Base-by-base conservation (phyloP, 2,113 vertebrate species). In the Amazona guildingii region DNA sequence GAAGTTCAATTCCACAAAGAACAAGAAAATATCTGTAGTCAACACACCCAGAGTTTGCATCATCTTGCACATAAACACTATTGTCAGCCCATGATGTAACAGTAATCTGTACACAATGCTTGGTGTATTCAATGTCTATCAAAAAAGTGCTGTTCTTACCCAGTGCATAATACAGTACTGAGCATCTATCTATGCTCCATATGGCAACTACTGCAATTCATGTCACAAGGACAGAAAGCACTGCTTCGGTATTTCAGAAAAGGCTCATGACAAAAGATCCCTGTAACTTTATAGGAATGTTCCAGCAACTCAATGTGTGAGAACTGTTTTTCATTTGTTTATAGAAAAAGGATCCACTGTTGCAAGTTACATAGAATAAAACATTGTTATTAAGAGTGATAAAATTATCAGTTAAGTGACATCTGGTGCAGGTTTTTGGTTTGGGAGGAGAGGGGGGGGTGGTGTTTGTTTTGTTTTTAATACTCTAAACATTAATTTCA, bases 351-450 rank as follows among this genome's bases (percentile, higher is more conserved):
- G 2, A 83, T 74, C 37, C 21, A 37, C 46, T 17, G 11, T 10
- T 88, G 10, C 35, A 85, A 87, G 44, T n/a, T 69, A 15, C 7
- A 24, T 21, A 78, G 76, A 85, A 92, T 29, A 95, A 92, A 94
- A 73, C 27, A 17, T 11, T 87, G 21, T 13, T 59, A 77, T 70
- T 67, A 62, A 11, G 79, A 90, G 25, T 11, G 33, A 88, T 48
- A 87, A 76, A 85, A 57, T 62, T 63, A 76, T 35, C 41, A 39
- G 52, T 29, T 44, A 89, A 89, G 29, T 83, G 72, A 83, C 49
- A 95, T 74, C 61, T 76, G 67, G 21, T 72, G 14, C 20, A 59
- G 33, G 33, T 35, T 59, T 59, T 23, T 35, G 33, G 13, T 59
- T 59, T 23, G 57, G 9, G 33, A 20, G 57, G 33, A 55, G 17